Conservation (phyloP, 2,797 vertebrate species). For the Acestrorhynchus altus region DNA sequence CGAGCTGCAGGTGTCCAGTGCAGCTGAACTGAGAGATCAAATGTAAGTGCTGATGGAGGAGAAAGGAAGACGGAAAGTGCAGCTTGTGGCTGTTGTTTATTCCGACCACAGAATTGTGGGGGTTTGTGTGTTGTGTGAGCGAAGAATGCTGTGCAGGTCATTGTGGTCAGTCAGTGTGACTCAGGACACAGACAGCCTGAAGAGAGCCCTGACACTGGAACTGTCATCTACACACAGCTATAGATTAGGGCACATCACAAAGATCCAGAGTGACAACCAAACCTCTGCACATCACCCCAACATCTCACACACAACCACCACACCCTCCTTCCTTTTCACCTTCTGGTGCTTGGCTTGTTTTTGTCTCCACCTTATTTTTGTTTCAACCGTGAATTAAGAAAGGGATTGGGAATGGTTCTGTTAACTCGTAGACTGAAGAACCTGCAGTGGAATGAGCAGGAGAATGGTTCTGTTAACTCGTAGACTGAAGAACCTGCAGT, state of each 20-base stretch:
- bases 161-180: conserved; percentile 22
- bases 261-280: conserved; percentile 12
- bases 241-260: neutral
- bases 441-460: too few species aligned
- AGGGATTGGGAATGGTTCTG: too few species aligned
- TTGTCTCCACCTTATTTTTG: neutral
- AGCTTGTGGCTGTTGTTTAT: neutral
- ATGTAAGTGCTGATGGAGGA: neutral
- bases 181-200: conserved; percentile 13
- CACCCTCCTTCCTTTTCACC: neutral
- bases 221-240: neutral
- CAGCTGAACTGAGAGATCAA: too few species aligned
- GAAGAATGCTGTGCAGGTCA: conserved; percentile 14
- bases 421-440: too few species aligned
- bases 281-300: neutral
- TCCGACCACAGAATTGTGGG: neutral
- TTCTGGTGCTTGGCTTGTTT: neutral
- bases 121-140: conserved; percentile 8
- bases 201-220: too few species aligned
- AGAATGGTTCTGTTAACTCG: too few species aligned
- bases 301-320: neutral
- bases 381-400: too few species aligned
- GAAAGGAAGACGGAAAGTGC: conserved; percentile 13
- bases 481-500: too few species aligned
- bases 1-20: too few species aligned